phyloP scores from a whole-genome alignment of 2,113 vertebrate species.

The Chiloscyllium plagiosum region DNA sequence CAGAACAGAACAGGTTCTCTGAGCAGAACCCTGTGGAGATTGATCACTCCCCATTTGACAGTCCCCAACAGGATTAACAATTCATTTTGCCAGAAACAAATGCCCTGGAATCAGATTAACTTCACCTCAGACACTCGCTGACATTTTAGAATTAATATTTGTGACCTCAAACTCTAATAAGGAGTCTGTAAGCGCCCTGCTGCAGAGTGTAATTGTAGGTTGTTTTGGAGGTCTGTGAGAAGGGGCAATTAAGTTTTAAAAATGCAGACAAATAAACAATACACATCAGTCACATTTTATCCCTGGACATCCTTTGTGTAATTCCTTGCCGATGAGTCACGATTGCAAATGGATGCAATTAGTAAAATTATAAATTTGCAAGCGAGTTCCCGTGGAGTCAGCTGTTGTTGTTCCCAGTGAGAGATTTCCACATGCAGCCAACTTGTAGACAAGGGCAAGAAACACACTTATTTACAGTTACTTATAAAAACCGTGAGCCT shows the following conservation, averaged over 20 bases:
- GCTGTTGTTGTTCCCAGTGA: background rate
- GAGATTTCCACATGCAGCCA: background rate
- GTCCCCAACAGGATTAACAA: background rate
- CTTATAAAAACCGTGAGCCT: background rate
- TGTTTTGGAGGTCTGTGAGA: background rate
- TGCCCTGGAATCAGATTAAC: background rate
- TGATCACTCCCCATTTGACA: background rate
- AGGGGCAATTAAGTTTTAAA: background rate
- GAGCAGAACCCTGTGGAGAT: background rate
- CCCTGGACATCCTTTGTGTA: background rate
- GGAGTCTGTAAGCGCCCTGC: too few species aligned
- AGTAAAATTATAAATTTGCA: background rate
- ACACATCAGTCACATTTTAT: background rate
- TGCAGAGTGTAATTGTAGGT: background rate
- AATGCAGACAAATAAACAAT: conserved; percentile 15
- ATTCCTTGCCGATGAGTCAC: background rate
- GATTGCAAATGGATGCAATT: background rate
- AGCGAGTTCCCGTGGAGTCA: too few species aligned
- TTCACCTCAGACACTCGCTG: background rate
- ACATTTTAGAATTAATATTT: background rate
- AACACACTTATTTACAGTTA: background rate
- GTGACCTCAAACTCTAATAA: background rate
- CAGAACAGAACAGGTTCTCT: background rate
- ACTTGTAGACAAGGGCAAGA: background rate
- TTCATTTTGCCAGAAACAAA: background rate